Evolutionary conservation across 2,888 invertebrate genomes (phyloP).

Genomic region (Cryptosula pallasiana): DNA sequence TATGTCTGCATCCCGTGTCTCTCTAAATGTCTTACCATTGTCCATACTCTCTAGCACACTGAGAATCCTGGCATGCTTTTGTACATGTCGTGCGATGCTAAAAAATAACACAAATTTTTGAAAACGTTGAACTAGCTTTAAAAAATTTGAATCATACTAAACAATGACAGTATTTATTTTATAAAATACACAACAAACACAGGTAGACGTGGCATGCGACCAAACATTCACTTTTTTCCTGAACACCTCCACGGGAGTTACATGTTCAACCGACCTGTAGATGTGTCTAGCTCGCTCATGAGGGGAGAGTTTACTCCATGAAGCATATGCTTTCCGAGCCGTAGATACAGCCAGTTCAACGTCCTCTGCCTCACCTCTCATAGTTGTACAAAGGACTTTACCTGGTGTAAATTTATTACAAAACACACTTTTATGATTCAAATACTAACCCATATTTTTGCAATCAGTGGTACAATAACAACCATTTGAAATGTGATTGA

Average conservation of each 20-base stretch:
- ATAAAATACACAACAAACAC: too few species aligned
- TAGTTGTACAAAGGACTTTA: conserved; percentile 41
- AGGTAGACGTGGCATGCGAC: too few species aligned
- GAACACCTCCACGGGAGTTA: too few species aligned
- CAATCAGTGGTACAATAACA: too few species aligned
- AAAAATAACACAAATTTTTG: conserved; percentile 27
- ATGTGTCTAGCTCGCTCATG: conserved; percentile 47
- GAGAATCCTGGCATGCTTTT: conserved; percentile 56
- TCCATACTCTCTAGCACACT: conserved; percentile 56
- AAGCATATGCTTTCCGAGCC: conserved; percentile 40
- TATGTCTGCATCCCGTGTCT: conserved; percentile 54
- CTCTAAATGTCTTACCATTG: conserved; percentile 54
- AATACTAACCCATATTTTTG: too few species aligned
- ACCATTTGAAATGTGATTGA: too few species aligned
- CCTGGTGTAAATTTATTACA: too few species aligned
- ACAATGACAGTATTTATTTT: too few species aligned
- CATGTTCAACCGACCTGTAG: conserved; percentile 48
- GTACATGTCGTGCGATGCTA: conserved; percentile 57
- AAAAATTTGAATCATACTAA: too few species aligned
- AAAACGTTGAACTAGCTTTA: too few species aligned
- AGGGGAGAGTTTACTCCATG: conserved; percentile 45
- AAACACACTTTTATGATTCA: too few species aligned
- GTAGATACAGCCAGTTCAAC: conserved; percentile 44
- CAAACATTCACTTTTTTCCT: too few species aligned
- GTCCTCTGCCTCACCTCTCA: conserved; percentile 45